phyloP scores from a whole-genome alignment of 1,140 invertebrate genomes.

The Brachionus paranguensis region DNA sequence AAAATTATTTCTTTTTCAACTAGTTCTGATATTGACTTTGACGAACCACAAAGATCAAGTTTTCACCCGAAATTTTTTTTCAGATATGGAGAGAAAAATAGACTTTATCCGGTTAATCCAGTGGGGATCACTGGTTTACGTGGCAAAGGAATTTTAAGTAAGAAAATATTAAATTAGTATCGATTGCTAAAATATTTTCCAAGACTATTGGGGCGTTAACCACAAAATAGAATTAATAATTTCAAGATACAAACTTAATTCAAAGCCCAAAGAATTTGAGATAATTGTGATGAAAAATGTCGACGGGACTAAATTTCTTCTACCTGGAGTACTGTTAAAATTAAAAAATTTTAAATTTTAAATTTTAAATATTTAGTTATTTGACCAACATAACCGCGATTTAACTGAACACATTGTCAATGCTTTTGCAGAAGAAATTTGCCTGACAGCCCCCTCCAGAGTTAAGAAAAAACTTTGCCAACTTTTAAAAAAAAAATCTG shows the following conservation, averaged over 20 bases:
- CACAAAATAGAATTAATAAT: slow-evolving; percentile 9
- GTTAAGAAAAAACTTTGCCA: not conserved
- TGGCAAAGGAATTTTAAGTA: slow-evolving; percentile 60
- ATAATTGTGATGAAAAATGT: slow-evolving; percentile 14
- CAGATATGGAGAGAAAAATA: not conserved
- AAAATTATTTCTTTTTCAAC: not conserved
- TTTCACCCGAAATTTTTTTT: not conserved
- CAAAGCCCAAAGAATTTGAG: not conserved
- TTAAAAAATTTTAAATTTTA: not conserved
- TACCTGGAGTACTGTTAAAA: not conserved
- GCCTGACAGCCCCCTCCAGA: not conserved
- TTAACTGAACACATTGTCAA: not conserved
- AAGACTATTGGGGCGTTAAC: not conserved
- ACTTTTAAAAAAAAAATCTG: not conserved
- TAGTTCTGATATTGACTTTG: not conserved
- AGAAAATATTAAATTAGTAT: not conserved
- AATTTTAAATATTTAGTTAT: not conserved
- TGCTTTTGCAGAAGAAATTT: not conserved
- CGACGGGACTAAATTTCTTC: not conserved
- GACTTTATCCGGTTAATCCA: slow-evolving; percentile 60
- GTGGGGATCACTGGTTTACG: slow-evolving; percentile 70
- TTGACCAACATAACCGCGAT: not conserved
- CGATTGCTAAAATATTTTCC: not conserved
- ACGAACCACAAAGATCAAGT: not conserved
- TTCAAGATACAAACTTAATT: not conserved